These are phyloP conservation scores for Ceratina japonica DNA, from an alignment of 1,140 invertebrate genomes.

Conservation along the genomic window DNA sequence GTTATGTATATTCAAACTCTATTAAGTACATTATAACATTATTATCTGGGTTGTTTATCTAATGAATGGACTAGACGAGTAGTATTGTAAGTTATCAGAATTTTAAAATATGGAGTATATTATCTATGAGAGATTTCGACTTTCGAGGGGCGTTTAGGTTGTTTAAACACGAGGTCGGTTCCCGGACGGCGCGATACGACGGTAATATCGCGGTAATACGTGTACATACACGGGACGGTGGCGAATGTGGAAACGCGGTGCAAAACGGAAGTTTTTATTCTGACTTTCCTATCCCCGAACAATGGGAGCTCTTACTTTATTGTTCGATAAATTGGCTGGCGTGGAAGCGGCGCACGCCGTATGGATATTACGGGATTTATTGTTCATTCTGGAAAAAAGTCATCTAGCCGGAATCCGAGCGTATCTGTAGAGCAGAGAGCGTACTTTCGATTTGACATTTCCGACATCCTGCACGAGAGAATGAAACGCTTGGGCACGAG, in stretches of 20 bases:
- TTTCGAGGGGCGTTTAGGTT: neutral
- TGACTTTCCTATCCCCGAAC: slow-evolving; percentile 24
- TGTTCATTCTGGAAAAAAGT: slow-evolving; percentile 5
- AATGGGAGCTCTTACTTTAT: slow-evolving; percentile 37
- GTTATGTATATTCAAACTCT: too few species aligned
- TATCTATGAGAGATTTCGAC: neutral
- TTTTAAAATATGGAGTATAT: too few species aligned
- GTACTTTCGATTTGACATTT: slow-evolving; percentile 22
- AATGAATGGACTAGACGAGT: too few species aligned
- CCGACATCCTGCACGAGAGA: too few species aligned
- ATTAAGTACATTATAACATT: too few species aligned
- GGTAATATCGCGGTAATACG: neutral
- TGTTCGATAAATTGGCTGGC: slow-evolving; percentile 26
- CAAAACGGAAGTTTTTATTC: slow-evolving; percentile 33
- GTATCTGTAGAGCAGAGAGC: neutral
- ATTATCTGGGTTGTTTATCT: too few species aligned
- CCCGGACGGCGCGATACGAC: neutral
- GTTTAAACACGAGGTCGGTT: neutral
- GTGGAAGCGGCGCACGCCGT: slow-evolving; percentile 13
- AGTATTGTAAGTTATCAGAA: too few species aligned
- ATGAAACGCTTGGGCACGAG: neutral
- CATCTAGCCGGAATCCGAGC: neutral
- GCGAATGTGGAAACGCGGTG: slow-evolving; percentile 1
- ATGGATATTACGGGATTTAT: slow-evolving; percentile 21
- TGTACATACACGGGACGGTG: neutral